Evolutionary conservation across 2,797 vertebrate species (phyloP).

Genomic region (Etheostoma perlongum): DNA sequence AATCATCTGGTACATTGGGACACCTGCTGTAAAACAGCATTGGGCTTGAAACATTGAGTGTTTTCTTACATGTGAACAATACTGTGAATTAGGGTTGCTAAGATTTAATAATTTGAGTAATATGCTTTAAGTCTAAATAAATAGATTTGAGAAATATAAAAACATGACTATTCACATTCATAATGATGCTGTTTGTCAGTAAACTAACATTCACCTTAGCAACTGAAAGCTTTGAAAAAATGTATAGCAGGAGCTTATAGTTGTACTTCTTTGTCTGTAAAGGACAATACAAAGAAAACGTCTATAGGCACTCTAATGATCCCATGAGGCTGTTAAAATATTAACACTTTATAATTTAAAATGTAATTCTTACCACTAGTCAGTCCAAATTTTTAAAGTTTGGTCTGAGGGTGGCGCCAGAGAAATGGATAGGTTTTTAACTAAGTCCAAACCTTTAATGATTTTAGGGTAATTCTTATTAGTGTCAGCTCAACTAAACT

Average conservation of each 20-base stretch:
- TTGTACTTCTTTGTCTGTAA: conserved; percentile 29
- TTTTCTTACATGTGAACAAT: background rate
- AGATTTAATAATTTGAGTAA: background rate
- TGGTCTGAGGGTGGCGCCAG: background rate
- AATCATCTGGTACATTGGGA: background rate
- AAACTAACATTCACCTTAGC: conserved; percentile 13
- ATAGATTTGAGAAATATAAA: conserved; percentile 25
- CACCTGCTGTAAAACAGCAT: conserved; percentile 3
- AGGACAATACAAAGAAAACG: conserved; percentile 3
- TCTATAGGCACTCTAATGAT: background rate
- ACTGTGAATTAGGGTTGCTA: background rate
- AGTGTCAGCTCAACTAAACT: background rate
- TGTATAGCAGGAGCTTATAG: conserved; percentile 9
- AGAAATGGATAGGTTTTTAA: background rate
- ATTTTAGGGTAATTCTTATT: background rate
- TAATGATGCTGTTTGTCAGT: conserved; percentile 2
- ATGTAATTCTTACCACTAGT: background rate
- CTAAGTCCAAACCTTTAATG: background rate
- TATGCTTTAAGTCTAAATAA: conserved; percentile 19
- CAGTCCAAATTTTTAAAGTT: background rate
- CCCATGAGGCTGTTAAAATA: background rate
- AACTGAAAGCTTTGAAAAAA: conserved; percentile 45
- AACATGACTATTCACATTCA: conserved; percentile 28
- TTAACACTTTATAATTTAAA: background rate
- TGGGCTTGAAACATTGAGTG: background rate